Base-by-base conservation (phyloP, 2,888 invertebrate genomes). In the Fragum whitleyi region DNA sequence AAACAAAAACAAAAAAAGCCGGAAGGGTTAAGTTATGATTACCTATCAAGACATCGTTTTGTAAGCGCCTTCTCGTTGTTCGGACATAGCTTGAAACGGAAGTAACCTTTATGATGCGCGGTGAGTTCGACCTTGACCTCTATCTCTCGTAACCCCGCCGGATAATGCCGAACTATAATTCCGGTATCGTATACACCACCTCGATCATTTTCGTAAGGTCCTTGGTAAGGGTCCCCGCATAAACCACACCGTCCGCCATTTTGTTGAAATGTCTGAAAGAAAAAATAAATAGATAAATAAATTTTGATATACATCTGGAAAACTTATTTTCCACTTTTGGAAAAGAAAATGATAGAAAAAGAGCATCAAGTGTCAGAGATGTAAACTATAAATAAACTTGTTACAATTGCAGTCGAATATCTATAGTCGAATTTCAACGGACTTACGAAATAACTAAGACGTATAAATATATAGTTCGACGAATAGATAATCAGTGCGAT, bases 81-180 rank as follows among this genome's bases (percentile, higher is more conserved):
- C 5, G 82, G 73, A 61, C 85, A 85, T 7, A 85, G 61, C n/a
- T 82, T 79, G 51, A 85, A 85, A 67, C 32, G 68, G 42, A 85
- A 74, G 68, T 69, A 76, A 2, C 85, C 85, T 71, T 82, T 85
- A 32, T 85, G 85, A 39, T 79, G 79, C n/a, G 85, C 85, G 1
- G 82, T 80, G 32, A 85, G 39, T 39, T 82, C 82, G 32, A 85
- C 70, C 53, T 82, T 85, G 26, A 80, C 80, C 53, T 85, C 80
- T 14, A 85, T 80, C 16, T 80, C 80, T 11, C 26, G 59, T 14
- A 78, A 36, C 5, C 74, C 78, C 0, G 55, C 71, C 16, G 82
- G 82, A 53, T 82, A 85, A 61, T 82, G 82, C 19, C 82, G 51
- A 0, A 82, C 85, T 2, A 85, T 85, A 23, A 82, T 73, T 0